Evolutionary conservation across 1,140 invertebrate genomes (phyloP).

Genomic region (Psix sp.): DNA sequence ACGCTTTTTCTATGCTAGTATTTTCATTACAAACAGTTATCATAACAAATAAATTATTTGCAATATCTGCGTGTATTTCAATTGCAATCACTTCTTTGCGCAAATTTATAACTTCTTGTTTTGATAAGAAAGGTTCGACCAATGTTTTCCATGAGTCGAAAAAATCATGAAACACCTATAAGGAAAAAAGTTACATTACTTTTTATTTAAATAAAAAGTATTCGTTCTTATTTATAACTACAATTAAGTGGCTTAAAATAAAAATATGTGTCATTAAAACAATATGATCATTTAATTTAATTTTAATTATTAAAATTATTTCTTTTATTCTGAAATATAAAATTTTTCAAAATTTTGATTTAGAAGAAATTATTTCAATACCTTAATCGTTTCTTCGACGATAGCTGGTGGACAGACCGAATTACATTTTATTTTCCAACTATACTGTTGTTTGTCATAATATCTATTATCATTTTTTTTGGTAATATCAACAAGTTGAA

Average conservation of each 20-base stretch:
- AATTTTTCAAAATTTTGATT: background rate
- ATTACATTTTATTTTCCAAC: slow-evolving; percentile 28
- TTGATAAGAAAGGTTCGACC: slow-evolving; percentile 23
- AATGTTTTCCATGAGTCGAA: slow-evolving; percentile 33
- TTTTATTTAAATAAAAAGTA: too few species aligned
- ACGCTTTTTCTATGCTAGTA: slow-evolving; percentile 18
- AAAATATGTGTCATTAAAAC: too few species aligned
- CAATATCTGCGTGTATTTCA: slow-evolving; percentile 9
- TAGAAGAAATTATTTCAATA: slow-evolving; percentile 6
- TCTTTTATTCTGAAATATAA: background rate
- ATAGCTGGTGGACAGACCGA: slow-evolving; percentile 3
- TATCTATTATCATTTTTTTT: slow-evolving; percentile 3
- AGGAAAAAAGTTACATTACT: background rate
- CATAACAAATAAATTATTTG: slow-evolving; percentile 9
- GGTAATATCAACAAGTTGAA: slow-evolving; percentile 14
- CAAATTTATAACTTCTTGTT: slow-evolving; percentile 13
- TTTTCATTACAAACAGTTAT: slow-evolving; percentile 40
- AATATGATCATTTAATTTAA: too few species aligned
- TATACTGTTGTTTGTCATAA: slow-evolving; percentile 7
- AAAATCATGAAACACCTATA: slow-evolving; percentile 31
- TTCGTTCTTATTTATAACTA: too few species aligned
- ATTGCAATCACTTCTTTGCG: slow-evolving; percentile 21
- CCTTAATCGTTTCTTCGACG: slow-evolving; percentile 21
- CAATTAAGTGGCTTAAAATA: too few species aligned
- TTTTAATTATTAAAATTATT: background rate